These are phyloP conservation scores for Hololepta plana DNA, from an alignment of 2,888 invertebrate genomes.

Conservation along the genomic window DNA sequence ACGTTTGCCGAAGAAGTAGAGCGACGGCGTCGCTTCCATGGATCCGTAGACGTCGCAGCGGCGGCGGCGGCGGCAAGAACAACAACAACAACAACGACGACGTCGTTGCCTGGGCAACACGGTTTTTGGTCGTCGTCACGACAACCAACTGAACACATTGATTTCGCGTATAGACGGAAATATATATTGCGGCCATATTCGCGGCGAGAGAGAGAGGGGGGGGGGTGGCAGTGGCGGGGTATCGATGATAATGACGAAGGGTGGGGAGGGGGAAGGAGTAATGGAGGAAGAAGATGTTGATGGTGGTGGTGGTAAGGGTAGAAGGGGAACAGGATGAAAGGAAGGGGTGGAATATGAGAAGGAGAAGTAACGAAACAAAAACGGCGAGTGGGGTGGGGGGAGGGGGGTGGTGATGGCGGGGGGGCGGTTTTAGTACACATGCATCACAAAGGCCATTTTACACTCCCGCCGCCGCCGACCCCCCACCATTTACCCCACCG, in stretches of 20 bases:
- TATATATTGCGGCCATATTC: constrained; percentile 26
- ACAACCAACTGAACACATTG: constrained; percentile 26
- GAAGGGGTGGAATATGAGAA: no score
- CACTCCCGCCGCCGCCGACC: no score
- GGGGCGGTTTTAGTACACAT: constrained; percentile 14
- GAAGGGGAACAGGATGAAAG: constrained; percentile 1
- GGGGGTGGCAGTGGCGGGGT: constrained; percentile 4
- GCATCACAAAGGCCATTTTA: no score
- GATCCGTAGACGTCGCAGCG: constrained; percentile 5
- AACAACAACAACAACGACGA: constrained; percentile 10
- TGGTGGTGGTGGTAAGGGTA: no score
- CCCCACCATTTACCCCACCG: no score
- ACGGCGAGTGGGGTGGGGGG: constrained; percentile 1
- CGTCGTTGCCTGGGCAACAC: constrained; percentile 13
- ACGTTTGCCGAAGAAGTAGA: neutral
- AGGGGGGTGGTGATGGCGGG: no score
- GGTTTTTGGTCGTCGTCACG: constrained; percentile 17
- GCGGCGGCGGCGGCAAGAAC: constrained; percentile 13
- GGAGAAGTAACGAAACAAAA: no score
- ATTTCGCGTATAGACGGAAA: constrained; percentile 29
- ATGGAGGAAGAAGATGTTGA: no score
- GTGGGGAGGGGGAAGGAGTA: no score
- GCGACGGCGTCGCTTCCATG: neutral
- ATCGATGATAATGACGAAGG: neutral
- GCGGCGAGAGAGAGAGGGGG: constrained; percentile 10